Conservation (phyloP, 2,888 invertebrate species). For the Adineta ricciae region DNA sequence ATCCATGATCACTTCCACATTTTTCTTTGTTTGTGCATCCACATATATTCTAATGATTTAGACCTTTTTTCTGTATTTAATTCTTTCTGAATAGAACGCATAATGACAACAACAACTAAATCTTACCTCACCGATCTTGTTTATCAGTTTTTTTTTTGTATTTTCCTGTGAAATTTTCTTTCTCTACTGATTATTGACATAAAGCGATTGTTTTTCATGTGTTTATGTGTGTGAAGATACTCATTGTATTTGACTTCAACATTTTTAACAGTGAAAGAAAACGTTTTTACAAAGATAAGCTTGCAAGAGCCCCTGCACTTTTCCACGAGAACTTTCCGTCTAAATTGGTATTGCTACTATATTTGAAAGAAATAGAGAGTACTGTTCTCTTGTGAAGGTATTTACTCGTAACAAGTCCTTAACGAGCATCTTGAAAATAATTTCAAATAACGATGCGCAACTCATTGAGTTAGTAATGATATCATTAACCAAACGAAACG, state of each 20-base stretch:
- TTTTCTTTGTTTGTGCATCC: background rate
- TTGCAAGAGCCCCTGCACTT: too few species aligned
- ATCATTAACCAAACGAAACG: too few species aligned
- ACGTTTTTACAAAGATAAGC: background rate
- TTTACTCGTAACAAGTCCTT: too few species aligned
- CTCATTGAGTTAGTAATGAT: too few species aligned
- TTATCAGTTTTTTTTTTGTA: background rate
- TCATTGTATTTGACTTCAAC: background rate
- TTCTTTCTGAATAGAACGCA: background rate
- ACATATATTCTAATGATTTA: background rate
- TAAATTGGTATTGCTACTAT: too few species aligned
- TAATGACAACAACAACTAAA: constrained; percentile 1
- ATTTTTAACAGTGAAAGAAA: background rate
- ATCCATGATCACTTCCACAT: background rate
- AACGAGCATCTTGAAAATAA: too few species aligned
- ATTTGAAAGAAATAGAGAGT: too few species aligned
- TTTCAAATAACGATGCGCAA: too few species aligned
- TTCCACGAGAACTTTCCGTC: too few species aligned
- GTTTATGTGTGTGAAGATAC: background rate
- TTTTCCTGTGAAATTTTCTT: constrained; percentile 18
- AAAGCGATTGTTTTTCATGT: background rate
- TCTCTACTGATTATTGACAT: background rate
- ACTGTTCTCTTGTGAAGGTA: too few species aligned
- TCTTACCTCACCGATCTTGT: background rate
- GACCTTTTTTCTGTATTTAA: background rate